Percentiles rank a stretch among this genome's conserved stretches.
Evolutionary conservation across 2,113 vertebrate species (phyloP).

Genomic region (Ochotona curzoniae): DNA sequence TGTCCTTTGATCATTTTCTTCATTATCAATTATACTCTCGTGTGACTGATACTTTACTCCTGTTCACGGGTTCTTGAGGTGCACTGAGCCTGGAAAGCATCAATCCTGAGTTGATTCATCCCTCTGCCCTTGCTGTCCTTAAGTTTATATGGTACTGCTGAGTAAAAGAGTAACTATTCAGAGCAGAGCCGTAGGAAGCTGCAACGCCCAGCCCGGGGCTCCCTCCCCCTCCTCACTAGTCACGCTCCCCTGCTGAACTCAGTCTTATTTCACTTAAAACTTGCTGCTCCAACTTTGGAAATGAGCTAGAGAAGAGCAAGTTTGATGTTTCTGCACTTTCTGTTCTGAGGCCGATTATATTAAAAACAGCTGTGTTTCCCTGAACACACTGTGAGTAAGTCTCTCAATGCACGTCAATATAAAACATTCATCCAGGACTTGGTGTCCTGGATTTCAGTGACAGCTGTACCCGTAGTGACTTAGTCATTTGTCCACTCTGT

Average conservation of each 20-base stretch:
- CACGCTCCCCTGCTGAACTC: not conserved
- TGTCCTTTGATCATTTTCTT: not conserved
- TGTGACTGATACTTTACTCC: not conserved
- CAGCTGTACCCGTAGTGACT: conserved; percentile 57
- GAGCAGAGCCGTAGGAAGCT: not conserved
- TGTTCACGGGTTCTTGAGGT: not conserved
- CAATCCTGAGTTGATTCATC: not conserved
- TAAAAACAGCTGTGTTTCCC: conserved; percentile 51
- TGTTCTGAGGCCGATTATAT: not conserved
- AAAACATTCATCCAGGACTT: conserved; percentile 43
- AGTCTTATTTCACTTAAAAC: not conserved
- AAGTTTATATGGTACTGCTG: not conserved
- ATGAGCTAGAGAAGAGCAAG: conserved; percentile 50
- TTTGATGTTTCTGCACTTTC: conserved; percentile 24
- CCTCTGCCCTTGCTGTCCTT: not conserved
- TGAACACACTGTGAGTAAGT: conserved; percentile 32
- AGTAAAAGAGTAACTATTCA: not conserved
- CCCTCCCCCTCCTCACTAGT: not conserved
- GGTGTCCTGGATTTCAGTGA: conserved; percentile 60
- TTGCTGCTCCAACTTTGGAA: not conserved
- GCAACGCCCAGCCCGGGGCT: too few relatives aligned
- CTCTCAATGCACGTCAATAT: not conserved
- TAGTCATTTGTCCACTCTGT: conserved; percentile 45
- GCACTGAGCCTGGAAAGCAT: not conserved
- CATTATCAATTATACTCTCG: not conserved